Evolutionary conservation across 2,797 vertebrate genomes (phyloP).

Genomic region (Melanotaenia boesemani): DNA sequence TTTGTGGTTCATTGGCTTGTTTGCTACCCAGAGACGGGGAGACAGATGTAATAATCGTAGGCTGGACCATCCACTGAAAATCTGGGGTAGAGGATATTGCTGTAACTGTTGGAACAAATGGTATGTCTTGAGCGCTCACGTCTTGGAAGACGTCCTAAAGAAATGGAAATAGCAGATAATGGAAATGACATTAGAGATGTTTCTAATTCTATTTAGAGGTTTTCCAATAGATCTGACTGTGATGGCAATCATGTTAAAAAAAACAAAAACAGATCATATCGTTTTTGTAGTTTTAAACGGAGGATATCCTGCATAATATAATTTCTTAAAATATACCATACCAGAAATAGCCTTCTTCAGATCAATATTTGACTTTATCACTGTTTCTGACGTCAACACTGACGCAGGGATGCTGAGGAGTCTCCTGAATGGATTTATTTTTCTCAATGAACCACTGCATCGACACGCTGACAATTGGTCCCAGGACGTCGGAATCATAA

Average conservation of each 20-base stretch:
- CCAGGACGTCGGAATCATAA: conserved; percentile 75
- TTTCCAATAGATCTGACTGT: not conserved
- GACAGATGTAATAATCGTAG: conserved; percentile 90
- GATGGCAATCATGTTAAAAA: not conserved
- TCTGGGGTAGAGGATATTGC: conserved; percentile 93
- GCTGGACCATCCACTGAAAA: conserved; percentile 97
- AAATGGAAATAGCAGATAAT: conserved; percentile 22
- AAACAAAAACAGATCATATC: conserved; percentile 12
- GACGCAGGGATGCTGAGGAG: conserved; percentile 97
- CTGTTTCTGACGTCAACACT: conserved; percentile 96
- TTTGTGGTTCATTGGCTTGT: conserved; percentile 86
- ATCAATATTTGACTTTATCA: conserved; percentile 94
- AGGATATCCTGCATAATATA: conserved; percentile 28
- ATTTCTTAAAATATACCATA: conserved; percentile 75
- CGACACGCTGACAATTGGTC: conserved; percentile 78
- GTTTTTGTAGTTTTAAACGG: conserved; percentile 5
- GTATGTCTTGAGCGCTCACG: conserved; percentile 80
- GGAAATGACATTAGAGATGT: conserved; percentile 1
- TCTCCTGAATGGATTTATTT: conserved; percentile 99
- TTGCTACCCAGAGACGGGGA: conserved; percentile 88
- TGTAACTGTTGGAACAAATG: conserved; percentile 94
- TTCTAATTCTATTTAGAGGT: not conserved
- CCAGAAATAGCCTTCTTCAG: conserved; percentile 82
- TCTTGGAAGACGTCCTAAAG: conserved; percentile 88
- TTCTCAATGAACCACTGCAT: conserved; percentile 95